A percentile compares a stretch with the other conserved stretches of the same genome.
Conservation (phyloP, 2,888 invertebrate species). For the Toxonevra muliebris region DNA sequence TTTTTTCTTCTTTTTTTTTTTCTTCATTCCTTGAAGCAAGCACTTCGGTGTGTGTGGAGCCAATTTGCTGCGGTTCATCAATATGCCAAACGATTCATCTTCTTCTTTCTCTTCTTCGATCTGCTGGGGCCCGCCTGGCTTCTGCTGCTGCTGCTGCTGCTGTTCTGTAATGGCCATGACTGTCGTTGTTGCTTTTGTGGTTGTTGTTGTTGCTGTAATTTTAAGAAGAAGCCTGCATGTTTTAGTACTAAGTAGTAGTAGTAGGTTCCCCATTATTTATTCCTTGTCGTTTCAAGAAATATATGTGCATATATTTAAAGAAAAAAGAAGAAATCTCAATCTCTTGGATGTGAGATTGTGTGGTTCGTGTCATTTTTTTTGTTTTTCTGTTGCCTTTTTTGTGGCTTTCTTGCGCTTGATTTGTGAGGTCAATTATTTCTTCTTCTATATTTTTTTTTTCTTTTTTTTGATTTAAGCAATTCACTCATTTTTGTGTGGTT, state of each 20-base stretch:
- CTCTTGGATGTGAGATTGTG: constrained; percentile 51
- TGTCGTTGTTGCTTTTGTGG: no score
- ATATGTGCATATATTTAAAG: constrained; percentile 58
- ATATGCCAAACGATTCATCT: constrained; percentile 48
- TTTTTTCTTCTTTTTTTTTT: constrained; percentile 2
- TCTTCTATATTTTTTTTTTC: background rate
- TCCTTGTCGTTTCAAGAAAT: constrained; percentile 36
- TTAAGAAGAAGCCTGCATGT: constrained; percentile 39
- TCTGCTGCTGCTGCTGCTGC: background rate
- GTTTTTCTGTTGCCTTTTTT: background rate
- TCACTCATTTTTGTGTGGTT: constrained; percentile 48
- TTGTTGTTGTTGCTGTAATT: background rate
- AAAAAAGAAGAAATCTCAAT: constrained; percentile 50
- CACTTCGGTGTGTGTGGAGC: constrained; percentile 39
- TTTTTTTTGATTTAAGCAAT: constrained; percentile 39
- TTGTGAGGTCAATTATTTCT: constrained; percentile 56
- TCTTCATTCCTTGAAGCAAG: background rate
- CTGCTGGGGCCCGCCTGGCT: constrained; percentile 30
- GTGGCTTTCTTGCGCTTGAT: constrained; percentile 42
- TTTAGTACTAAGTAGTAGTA: no score
- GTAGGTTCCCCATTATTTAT: background rate
- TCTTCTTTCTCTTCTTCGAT: constrained; percentile 27
- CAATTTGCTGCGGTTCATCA: constrained; percentile 58
- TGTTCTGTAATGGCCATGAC: no score
- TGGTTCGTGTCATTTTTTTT: constrained; percentile 42